Evolutionary conservation across 2,888 invertebrate species (phyloP).

Genomic region (Chymomyza procnemis): DNA sequence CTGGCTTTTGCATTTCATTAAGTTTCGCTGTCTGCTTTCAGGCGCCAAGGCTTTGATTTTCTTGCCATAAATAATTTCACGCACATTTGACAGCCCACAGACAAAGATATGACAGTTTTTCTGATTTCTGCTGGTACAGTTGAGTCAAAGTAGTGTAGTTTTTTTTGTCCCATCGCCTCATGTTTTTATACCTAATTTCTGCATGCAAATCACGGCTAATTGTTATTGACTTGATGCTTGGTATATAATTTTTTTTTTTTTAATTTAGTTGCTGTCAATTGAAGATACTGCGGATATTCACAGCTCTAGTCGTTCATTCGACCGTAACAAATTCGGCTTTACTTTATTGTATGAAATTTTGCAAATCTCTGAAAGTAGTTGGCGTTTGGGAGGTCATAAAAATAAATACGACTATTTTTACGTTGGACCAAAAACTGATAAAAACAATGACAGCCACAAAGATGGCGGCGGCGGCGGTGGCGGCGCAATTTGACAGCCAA

Average conservation of each 20-base stretch:
- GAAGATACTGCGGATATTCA: not conserved
- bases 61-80: not conserved
- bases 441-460: conserved; percentile 1
- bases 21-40: not conserved
- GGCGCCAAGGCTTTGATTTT: not conserved
- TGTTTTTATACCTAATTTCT: not conserved
- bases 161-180: too few relatives aligned
- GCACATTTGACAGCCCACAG: not conserved
- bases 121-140: not conserved
- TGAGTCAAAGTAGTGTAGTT: too few relatives aligned
- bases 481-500: not conserved
- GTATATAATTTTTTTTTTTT: not conserved
- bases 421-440: conserved; percentile 2
- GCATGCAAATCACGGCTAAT: not conserved
- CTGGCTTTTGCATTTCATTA: not conserved
- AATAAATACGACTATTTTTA: conserved; percentile 12
- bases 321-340: not conserved
- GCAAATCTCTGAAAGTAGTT: not conserved
- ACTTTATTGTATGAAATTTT: conserved; percentile 2
- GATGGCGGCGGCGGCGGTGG: not conserved
- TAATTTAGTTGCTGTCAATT: not conserved
- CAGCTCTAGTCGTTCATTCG: not conserved
- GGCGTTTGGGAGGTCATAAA: not conserved
- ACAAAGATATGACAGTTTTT: not conserved
- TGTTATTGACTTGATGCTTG: not conserved